Evolutionary conservation across 2,888 invertebrate genomes (phyloP).

Genomic region (Sialis fuliginosa): DNA sequence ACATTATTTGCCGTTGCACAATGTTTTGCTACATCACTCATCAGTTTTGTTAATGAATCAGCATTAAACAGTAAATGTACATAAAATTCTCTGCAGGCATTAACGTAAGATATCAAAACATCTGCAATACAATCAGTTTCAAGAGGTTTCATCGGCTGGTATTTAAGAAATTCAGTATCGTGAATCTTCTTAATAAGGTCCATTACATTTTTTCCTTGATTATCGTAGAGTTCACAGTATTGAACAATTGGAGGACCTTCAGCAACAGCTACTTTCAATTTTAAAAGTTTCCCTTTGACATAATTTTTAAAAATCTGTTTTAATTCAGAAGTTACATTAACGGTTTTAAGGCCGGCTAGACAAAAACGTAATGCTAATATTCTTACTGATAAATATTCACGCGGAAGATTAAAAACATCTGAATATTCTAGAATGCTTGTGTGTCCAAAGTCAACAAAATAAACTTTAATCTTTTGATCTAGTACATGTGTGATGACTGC

Average conservation of each 20-base stretch:
- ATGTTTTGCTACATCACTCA: slow-evolving; percentile 43
- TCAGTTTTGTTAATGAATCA: slow-evolving; percentile 41
- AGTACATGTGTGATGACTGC: slow-evolving; percentile 60
- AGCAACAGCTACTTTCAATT: slow-evolving; percentile 45
- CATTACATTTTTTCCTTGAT: slow-evolving; percentile 34
- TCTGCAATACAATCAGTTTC: slow-evolving; percentile 25
- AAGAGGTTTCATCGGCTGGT: slow-evolving; percentile 18
- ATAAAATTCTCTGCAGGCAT: slow-evolving; percentile 54
- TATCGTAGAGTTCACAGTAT: slow-evolving; percentile 51
- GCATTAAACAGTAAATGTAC: slow-evolving; percentile 48
- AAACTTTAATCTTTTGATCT: slow-evolving; percentile 53
- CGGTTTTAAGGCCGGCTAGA: slow-evolving; percentile 45
- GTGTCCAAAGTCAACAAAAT: slow-evolving; percentile 68
- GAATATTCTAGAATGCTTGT: slow-evolving; percentile 51
- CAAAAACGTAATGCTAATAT: slow-evolving; percentile 62
- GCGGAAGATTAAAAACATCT: slow-evolving; percentile 58
- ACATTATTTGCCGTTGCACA: slow-evolving; percentile 25
- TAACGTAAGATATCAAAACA: slow-evolving; percentile 44
- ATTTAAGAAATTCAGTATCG: slow-evolving; percentile 7
- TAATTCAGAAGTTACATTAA: slow-evolving; percentile 34
- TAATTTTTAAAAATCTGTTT: slow-evolving; percentile 54
- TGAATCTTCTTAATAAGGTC: slow-evolving; percentile 30
- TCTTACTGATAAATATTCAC: slow-evolving; percentile 48
- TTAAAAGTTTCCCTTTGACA: slow-evolving; percentile 41
- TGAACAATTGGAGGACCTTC: slow-evolving; percentile 56